These are phyloP conservation scores for Symphodus melops DNA, from an alignment of 2,113 vertebrate genomes.

Conservation along the genomic window DNA sequence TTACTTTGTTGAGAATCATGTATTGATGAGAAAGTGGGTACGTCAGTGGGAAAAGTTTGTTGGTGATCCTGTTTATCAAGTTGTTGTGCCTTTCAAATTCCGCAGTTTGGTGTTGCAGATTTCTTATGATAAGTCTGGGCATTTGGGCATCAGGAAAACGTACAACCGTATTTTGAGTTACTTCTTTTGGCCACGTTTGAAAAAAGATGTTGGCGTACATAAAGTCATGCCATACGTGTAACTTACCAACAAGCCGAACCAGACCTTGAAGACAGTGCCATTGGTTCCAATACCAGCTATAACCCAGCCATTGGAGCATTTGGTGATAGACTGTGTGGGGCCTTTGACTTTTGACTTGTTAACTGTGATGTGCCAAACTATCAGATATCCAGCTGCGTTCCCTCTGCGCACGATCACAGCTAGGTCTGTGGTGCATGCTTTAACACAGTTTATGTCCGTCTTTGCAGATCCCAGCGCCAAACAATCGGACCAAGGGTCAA, in stretches of 20 bases:
- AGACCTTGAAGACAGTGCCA: not conserved
- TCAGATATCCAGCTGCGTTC: not conserved
- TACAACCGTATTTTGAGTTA: not conserved
- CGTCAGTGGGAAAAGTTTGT: not conserved
- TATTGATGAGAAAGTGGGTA: not conserved
- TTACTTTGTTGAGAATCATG: not conserved
- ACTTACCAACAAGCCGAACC: not conserved
- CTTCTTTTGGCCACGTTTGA: no score
- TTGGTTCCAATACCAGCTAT: not conserved
- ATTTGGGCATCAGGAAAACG: not conserved
- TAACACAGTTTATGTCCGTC: not conserved
- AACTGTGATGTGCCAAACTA: not conserved
- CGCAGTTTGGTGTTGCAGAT: not conserved
- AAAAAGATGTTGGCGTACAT: no score
- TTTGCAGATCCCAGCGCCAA: not conserved
- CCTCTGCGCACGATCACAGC: not conserved
- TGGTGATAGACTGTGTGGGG: not conserved
- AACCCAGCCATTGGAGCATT: not conserved
- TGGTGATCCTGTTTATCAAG: not conserved
- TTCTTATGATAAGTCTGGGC: not conserved
- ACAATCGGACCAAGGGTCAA: no score
- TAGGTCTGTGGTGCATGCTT: not conserved
- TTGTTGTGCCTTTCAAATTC: slow-evolving; percentile 3
- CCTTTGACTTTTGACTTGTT: not conserved
- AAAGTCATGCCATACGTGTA: no score